Evolutionary conservation across 2,113 vertebrate species (phyloP), one percentile per base, ranked within the genome.

Genomic region (Cardinalis cardinalis): DNA sequence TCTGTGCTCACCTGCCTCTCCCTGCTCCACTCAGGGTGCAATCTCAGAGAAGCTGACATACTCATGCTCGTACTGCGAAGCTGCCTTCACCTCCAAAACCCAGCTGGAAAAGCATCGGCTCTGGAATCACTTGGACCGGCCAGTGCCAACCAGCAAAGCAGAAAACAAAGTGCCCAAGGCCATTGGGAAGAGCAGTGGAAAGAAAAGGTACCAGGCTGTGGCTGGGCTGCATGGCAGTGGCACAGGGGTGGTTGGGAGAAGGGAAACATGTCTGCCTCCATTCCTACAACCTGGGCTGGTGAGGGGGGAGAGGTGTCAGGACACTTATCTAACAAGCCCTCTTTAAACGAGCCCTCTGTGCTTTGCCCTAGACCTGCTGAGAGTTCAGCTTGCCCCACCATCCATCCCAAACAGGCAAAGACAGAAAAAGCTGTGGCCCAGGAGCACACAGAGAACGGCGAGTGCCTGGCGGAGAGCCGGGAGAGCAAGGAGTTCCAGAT

Each of bases 41-140:
- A 97, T 98, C 91, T 96, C 98, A 0, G 98, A 99, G 97, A 99
- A 98, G 96, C 97, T 98, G 97, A 98, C 98, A 16, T 98, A 99
- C 59, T 97, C 98, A 6, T 99, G 99, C 91, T 98, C 98, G 0
- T 98, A 98, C 97, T 99, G 99, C 6, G 98, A 99, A 97, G 99
- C 99, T 6, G 97, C 98, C 69, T 99, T 99, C 95, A 98, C 98
- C 87, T 99, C 99, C 82, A 99, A 99, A 96, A 98, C 99, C 26
- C 99, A 99, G 92, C 97, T 99, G 94, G 98, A 99, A 94, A 99
- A 99, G 94, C 99, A 99, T 96, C 98, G 98, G 65, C 97, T 98
- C 73, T 99, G 99, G 99, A 99, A 99, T 95, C 99, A 99, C 89
- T 97, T 98, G 76, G 98, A 99, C 72, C 96, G 97, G 49, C 97